A percentile compares a stretch with the other conserved stretches of the same genome.
Evolutionary conservation across 2,888 invertebrate species (phyloP).

Genomic region (Spialia ferax): DNA sequence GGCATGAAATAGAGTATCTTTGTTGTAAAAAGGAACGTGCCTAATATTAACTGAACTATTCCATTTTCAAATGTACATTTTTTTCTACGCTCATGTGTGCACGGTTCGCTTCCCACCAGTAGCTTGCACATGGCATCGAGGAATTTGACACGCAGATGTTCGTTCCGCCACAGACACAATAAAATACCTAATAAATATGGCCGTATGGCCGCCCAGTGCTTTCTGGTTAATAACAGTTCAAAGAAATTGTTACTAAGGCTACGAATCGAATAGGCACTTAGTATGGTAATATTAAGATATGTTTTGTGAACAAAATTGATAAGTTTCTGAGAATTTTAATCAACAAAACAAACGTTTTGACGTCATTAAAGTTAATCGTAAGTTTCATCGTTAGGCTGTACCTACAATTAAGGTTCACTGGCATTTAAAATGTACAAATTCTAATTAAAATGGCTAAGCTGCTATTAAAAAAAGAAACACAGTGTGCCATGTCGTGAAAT

Average conservation of each 20-base stretch:
- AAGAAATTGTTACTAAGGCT: constrained; percentile 18
- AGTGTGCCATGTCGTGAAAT: constrained; percentile 20
- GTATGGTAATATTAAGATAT: no score
- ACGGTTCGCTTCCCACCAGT: constrained; percentile 81
- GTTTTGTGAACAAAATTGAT: background rate
- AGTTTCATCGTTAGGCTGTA: no score
- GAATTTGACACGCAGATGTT: constrained; percentile 86
- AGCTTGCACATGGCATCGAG: constrained; percentile 80
- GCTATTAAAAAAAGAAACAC: background rate
- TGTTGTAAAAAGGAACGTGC: constrained; percentile 29
- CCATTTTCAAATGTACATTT: constrained; percentile 61
- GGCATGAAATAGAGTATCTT: constrained; percentile 9
- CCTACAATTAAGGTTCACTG: no score
- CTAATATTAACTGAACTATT: constrained; percentile 48
- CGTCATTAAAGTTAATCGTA: no score
- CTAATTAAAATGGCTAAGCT: no score
- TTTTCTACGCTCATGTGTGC: constrained; percentile 67
- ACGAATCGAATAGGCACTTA: no score
- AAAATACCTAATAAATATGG: constrained; percentile 74
- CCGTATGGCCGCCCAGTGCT: constrained; percentile 29
- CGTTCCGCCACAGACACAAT: constrained; percentile 73
- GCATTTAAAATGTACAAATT: no score
- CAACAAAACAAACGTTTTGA: no score
- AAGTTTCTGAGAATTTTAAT: no score
- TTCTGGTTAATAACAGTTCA: constrained; percentile 21